These are phyloP conservation scores for Bucco capensis DNA, from an alignment of 2,113 vertebrate genomes.

Conservation along the genomic window DNA sequence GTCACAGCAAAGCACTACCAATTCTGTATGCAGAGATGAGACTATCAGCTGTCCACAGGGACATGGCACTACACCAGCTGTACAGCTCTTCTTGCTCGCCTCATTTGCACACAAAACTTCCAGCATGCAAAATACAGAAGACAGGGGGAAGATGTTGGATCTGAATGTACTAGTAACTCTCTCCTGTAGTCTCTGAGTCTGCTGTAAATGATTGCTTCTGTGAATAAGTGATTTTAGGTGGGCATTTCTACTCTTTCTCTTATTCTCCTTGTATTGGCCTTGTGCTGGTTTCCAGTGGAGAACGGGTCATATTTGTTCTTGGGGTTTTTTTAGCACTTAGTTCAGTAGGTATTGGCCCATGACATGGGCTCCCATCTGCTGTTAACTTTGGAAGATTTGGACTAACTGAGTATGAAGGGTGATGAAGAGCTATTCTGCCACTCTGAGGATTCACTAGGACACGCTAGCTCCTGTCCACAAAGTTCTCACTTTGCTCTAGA, in stretches of 20 bases:
- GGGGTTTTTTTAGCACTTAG: neutral
- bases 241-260: neutral
- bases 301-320: neutral
- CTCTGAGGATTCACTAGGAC: neutral
- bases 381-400: neutral
- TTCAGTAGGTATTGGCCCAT: neutral
- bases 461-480: neutral
- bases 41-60: neutral
- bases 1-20: neutral
- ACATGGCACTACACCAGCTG: neutral
- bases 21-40: neutral
- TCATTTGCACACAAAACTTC: neutral
- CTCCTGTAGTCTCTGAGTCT: neutral
- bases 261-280: neutral
- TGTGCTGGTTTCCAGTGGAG: neutral
- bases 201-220: neutral
- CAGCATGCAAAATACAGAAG: neutral
- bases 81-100: neutral
- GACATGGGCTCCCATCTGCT: neutral
- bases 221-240: neutral
- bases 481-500: neutral
- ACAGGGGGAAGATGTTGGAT: neutral
- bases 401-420: neutral
- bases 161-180: neutral
- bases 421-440: neutral